These are phyloP conservation scores for Caenorhabditis japonica DNA, from an alignment of 2,888 invertebrate species.

Conservation along the genomic window DNA sequence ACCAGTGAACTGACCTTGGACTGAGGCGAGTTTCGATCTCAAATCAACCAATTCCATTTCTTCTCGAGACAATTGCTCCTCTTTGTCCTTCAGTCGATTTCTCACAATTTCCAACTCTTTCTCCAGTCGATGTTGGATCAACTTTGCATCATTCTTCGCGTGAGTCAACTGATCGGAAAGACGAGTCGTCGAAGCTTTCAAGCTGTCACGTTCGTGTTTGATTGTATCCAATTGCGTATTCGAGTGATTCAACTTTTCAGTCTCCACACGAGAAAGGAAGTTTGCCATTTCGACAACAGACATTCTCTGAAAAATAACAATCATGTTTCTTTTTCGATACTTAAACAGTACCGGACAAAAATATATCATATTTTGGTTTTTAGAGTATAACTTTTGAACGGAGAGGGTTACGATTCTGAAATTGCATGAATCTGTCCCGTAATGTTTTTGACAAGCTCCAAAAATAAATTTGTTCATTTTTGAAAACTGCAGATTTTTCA, in stretches of 20 bases:
- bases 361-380: no score
- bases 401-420: no score
- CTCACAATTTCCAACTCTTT: constrained; percentile 33
- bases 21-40: constrained; percentile 36
- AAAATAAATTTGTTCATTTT: no score
- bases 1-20: constrained; percentile 38
- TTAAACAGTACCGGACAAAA: no score
- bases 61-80: constrained; percentile 27
- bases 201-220: constrained; percentile 47
- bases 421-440: no score
- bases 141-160: constrained; percentile 52
- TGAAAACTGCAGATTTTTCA: no score
- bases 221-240: constrained; percentile 52
- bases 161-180: constrained; percentile 47
- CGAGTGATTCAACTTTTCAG: constrained; percentile 34
- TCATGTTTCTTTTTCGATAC: no score
- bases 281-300: constrained; percentile 54
- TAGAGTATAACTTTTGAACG: no score
- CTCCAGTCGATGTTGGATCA: constrained; percentile 37
- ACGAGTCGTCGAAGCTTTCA: constrained; percentile 46
- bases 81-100: constrained; percentile 53
- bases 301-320: constrained; percentile 29
- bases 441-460: no score
- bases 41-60: constrained; percentile 49
- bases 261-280: constrained; percentile 44